Percentiles rank a stretch among this genome's conserved stretches.
phyloP scores from a whole-genome alignment of 1,140 invertebrate genomes.

The Drosophila chauvacae region DNA sequence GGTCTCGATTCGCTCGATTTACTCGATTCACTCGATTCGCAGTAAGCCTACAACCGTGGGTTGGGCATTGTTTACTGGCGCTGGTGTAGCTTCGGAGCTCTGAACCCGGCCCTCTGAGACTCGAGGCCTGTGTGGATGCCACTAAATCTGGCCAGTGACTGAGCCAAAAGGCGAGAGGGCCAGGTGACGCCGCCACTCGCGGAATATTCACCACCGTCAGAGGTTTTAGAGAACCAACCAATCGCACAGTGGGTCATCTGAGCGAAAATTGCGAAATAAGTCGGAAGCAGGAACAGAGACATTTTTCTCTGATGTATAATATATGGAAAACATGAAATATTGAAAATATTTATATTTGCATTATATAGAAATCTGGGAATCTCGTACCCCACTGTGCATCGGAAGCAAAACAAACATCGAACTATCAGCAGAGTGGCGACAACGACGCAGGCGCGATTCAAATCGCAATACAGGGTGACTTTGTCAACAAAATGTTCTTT shows the following conservation, averaged over 20 bases:
- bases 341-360: not conserved
- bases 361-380: not conserved
- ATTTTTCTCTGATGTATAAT: not conserved
- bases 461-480: slow-evolving; percentile 23
- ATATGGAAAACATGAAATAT: not conserved
- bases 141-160: slow-evolving; percentile 60
- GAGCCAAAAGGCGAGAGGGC: slow-evolving; percentile 22
- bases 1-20: not conserved
- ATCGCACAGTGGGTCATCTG: not conserved
- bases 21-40: slow-evolving; percentile 9
- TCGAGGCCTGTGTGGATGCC: slow-evolving; percentile 26
- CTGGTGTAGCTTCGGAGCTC: slow-evolving; percentile 8
- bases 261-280: not conserved
- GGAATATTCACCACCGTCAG: slow-evolving; percentile 27
- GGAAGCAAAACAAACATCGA: slow-evolving; percentile 25
- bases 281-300: not conserved
- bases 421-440: slow-evolving; percentile 8
- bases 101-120: not conserved
- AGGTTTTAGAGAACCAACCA: slow-evolving; percentile 5
- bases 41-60: slow-evolving; percentile 17
- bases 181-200: slow-evolving; percentile 12
- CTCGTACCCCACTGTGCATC: not conserved
- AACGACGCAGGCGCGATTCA: slow-evolving; percentile 32
- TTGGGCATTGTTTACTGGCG: slow-evolving; percentile 57
- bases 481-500: not conserved